These are phyloP conservation scores for Lerema accius DNA, from an alignment of 1,140 invertebrate genomes.

Conservation along the genomic window DNA sequence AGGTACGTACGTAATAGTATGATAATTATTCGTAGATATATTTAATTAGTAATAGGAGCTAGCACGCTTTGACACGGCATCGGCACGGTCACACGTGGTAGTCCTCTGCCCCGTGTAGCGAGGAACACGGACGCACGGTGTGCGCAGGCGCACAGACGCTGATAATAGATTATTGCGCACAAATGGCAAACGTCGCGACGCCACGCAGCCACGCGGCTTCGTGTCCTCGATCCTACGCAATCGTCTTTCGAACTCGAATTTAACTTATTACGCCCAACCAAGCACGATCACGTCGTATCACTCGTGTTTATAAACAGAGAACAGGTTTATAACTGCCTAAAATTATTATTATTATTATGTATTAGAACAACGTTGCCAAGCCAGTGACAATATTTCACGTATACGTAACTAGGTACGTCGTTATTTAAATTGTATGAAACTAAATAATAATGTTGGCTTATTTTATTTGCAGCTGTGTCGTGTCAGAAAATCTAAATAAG, in stretches of 20 bases:
- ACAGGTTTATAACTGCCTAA: slow-evolving; percentile 12
- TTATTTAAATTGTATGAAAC: not conserved
- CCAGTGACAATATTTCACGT: not conserved
- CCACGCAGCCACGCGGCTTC: slow-evolving; percentile 12
- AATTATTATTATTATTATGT: too few relatives aligned
- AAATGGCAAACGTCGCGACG: slow-evolving; percentile 39
- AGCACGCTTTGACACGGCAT: slow-evolving; percentile 30
- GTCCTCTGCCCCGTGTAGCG: slow-evolving; percentile 15
- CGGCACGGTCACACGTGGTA: slow-evolving; percentile 23
- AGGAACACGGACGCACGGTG: slow-evolving; percentile 15
- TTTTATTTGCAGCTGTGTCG: too few relatives aligned
- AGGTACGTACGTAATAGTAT: too few relatives aligned
- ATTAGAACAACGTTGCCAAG: slow-evolving; percentile 1
- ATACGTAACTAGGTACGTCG: too few relatives aligned
- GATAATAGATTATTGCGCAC: slow-evolving; percentile 56
- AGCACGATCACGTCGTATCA: slow-evolving; percentile 2
- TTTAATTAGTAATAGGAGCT: slow-evolving; percentile 22
- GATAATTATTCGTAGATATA: too few relatives aligned
- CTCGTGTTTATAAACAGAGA: slow-evolving; percentile 15
- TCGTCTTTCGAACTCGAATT: slow-evolving; percentile 14
- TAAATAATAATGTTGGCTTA: too few relatives aligned
- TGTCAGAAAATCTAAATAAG: too few relatives aligned
- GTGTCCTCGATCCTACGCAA: not conserved
- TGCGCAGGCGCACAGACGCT: slow-evolving; percentile 15
- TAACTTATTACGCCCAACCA: slow-evolving; percentile 22